Percentiles rank a stretch among this genome's conserved stretches.
phyloP scores from a whole-genome alignment of 2,113 vertebrate species.

The Castor canadensis region DNA sequence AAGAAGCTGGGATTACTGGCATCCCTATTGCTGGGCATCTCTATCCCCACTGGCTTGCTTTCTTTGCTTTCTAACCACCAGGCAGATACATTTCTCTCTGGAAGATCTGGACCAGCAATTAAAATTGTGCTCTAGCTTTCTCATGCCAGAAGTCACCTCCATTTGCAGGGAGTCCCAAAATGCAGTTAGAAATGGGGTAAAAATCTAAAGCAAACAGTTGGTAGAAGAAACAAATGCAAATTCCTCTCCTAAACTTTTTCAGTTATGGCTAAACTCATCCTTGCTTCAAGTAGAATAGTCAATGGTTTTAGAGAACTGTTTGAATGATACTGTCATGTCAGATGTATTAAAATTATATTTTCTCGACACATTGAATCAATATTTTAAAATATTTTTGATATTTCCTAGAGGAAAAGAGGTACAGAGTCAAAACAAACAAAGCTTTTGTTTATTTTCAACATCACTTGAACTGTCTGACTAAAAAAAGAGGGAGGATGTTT shows the following conservation, averaged over 20 bases:
- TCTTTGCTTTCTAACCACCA: neutral
- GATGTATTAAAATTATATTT: constrained; percentile 15
- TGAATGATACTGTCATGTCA: neutral
- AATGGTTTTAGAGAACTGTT: neutral
- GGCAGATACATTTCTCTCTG: neutral
- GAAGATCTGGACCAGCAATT: neutral
- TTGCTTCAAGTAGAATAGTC: neutral
- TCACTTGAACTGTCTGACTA: neutral
- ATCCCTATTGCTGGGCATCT: neutral
- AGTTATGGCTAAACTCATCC: neutral
- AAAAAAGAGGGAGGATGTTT: neutral
- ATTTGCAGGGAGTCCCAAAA: neutral
- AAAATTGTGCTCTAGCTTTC: neutral
- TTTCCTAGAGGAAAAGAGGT: constrained; percentile 1
- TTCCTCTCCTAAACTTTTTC: neutral
- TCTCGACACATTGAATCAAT: neutral
- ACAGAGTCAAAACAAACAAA: constrained; percentile 21
- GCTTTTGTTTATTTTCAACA: constrained; percentile 20
- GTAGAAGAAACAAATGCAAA: neutral
- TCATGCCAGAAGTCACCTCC: neutral
- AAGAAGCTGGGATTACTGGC: neutral
- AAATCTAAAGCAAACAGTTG: neutral
- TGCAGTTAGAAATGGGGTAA: neutral
- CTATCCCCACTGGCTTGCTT: neutral
- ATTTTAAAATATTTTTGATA: constrained; percentile 29